Evolutionary conservation across 2,797 vertebrate species (phyloP).

Genomic region (Amniataba percoides): DNA sequence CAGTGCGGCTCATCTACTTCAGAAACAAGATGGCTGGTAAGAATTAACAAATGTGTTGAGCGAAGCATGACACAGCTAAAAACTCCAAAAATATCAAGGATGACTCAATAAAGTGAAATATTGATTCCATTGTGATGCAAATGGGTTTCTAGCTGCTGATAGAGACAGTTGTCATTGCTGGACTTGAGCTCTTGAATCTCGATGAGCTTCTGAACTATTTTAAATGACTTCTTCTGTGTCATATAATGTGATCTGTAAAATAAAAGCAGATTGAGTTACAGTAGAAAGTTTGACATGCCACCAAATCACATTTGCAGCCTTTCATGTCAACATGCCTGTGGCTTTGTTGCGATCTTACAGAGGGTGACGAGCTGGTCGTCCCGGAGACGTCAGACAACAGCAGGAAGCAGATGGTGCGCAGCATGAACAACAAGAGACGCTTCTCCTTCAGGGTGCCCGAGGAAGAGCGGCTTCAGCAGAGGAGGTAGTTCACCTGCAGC

Average conservation of each 20-base stretch:
- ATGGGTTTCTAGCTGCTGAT: neutral
- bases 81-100: neutral
- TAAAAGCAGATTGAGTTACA: neutral
- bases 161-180: neutral
- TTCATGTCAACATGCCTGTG: slow-evolving; percentile 22
- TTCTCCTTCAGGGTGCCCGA: slow-evolving; percentile 97
- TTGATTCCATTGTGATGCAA: neutral
- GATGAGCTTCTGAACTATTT: neutral
- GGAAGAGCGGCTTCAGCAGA: slow-evolving; percentile 95
- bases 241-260: neutral
- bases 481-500: slow-evolving; percentile 84
- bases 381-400: slow-evolving; percentile 98
- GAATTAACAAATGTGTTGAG: slow-evolving; percentile 31
- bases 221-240: neutral
- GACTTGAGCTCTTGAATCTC: neutral
- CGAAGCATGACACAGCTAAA: neutral
- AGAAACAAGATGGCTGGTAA: slow-evolving; percentile 99
- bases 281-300: neutral
- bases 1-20: slow-evolving; percentile 97
- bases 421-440: slow-evolving; percentile 96
- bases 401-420: slow-evolving; percentile 98
- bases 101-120: too few species aligned
- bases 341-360: slow-evolving; percentile 79
- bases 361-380: slow-evolving; percentile 97
- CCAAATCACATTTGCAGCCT: neutral